phyloP scores from a whole-genome alignment of 2,888 invertebrate genomes.

The Melieria omissa region DNA sequence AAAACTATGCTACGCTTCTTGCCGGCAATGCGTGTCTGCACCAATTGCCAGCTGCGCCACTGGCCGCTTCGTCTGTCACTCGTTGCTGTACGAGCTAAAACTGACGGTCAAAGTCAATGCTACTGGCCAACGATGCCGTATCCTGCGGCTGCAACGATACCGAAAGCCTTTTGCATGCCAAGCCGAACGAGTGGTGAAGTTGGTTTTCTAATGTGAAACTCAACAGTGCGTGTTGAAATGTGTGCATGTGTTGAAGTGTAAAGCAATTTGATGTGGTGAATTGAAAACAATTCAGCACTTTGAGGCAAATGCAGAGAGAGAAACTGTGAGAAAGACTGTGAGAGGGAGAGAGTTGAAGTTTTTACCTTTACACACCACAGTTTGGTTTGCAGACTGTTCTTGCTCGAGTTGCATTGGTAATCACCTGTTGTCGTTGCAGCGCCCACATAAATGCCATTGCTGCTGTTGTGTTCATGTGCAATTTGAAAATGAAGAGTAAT shows the following conservation, averaged over 20 bases:
- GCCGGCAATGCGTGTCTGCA: conserved; percentile 13
- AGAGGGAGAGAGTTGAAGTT: too few relatives aligned
- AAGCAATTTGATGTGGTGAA: background rate
- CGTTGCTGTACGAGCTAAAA: conserved; percentile 57
- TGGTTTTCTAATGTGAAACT: background rate
- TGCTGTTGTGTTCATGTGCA: background rate
- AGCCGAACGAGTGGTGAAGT: background rate
- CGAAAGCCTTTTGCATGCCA: too few relatives aligned
- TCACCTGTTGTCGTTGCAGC: conserved; percentile 10
- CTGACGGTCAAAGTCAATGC: conserved; percentile 59
- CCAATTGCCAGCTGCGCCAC: conserved; percentile 6
- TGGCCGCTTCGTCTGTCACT: conserved; percentile 50
- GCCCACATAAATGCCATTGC: background rate
- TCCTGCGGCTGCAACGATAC: conserved; percentile 8
- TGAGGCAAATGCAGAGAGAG: too few relatives aligned
- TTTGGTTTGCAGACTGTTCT: too few relatives aligned
- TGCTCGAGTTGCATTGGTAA: too few relatives aligned
- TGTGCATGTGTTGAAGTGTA: background rate
- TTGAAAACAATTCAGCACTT: background rate
- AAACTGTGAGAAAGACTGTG: too few relatives aligned
- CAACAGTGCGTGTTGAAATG: background rate
- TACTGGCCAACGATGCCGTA: conserved; percentile 15
- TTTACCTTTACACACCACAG: too few relatives aligned
- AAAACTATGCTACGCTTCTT: conserved; percentile 49
- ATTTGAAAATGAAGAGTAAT: conserved; percentile 1